These are phyloP conservation scores for Rhyacophila brunnea DNA, from an alignment of 1,140 invertebrate species.

Conservation along the genomic window DNA sequence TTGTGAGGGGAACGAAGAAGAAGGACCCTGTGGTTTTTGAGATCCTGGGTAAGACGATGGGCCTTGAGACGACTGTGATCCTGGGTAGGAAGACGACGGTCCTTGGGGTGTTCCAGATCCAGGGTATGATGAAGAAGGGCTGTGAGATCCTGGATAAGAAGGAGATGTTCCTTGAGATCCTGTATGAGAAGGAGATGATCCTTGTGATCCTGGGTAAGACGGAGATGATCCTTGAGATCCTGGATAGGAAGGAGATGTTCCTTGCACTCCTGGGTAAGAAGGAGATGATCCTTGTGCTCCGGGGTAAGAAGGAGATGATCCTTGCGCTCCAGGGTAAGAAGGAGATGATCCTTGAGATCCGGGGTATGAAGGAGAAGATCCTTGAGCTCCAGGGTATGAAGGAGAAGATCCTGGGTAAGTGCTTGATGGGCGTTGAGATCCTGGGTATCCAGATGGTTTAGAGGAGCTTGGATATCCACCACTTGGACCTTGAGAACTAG, in stretches of 20 bases:
- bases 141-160: slow-evolving; percentile 14
- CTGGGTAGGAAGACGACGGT: slow-evolving; percentile 30
- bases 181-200: slow-evolving; percentile 21
- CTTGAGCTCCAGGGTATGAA: slow-evolving; percentile 28
- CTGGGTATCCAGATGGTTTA: slow-evolving; percentile 29
- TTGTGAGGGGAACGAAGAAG: slow-evolving; percentile 30
- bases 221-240: slow-evolving; percentile 13
- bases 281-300: slow-evolving; percentile 6
- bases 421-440: slow-evolving; percentile 30
- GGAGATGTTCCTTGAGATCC: slow-evolving; percentile 22
- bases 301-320: no score
- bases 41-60: slow-evolving; percentile 33
- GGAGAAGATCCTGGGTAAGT: slow-evolving; percentile 33
- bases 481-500: slow-evolving; percentile 38
- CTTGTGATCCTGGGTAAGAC: not conserved
- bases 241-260: slow-evolving; percentile 20
- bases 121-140: slow-evolving; percentile 23
- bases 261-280: slow-evolving; percentile 33
- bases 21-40: slow-evolving; percentile 32
- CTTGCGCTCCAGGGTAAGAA: slow-evolving; percentile 30
- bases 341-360: slow-evolving; percentile 36
- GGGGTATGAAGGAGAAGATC: slow-evolving; percentile 33
- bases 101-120: slow-evolving; percentile 24
- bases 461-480: slow-evolving; percentile 35
- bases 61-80: slow-evolving; percentile 33